Percentiles rank a stretch among this genome's conserved stretches.
phyloP scores from a whole-genome alignment of 2,113 vertebrate genomes.

The Actenoides hombroni region DNA sequence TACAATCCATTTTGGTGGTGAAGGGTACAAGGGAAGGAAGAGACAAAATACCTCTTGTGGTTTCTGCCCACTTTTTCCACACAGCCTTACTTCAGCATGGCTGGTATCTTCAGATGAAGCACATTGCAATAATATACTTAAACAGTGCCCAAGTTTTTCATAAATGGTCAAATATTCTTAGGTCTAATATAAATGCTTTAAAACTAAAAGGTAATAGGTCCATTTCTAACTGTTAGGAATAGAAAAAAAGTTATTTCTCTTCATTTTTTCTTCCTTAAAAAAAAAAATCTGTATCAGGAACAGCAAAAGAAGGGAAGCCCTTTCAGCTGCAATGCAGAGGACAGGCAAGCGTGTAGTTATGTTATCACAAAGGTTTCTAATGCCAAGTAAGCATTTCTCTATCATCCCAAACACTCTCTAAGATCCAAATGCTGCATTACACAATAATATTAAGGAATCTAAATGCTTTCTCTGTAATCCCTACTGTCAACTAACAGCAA shows the following conservation, averaged over 20 bases:
- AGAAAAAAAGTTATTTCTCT: background rate
- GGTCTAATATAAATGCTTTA: background rate
- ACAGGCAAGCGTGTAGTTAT: background rate
- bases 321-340: conserved; percentile 72
- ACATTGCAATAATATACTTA: background rate
- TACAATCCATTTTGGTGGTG: background rate
- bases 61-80: background rate
- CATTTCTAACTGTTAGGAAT: background rate
- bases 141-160: background rate
- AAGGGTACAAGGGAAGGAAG: background rate
- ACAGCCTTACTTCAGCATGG: background rate
- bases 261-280: background rate
- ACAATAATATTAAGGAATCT: background rate
- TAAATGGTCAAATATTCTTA: background rate
- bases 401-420: background rate
- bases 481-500: background rate
- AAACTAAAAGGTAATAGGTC: background rate
- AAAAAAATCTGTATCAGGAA: background rate
- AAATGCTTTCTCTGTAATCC: background rate
- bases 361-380: background rate
- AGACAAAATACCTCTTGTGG: background rate
- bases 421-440: background rate
- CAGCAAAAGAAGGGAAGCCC: conserved; percentile 31
- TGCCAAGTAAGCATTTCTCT: background rate
- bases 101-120: background rate